These are phyloP conservation scores for Tanaodytes sp. DNA, from an alignment of 2,888 invertebrate genomes.

Conservation along the genomic window DNA sequence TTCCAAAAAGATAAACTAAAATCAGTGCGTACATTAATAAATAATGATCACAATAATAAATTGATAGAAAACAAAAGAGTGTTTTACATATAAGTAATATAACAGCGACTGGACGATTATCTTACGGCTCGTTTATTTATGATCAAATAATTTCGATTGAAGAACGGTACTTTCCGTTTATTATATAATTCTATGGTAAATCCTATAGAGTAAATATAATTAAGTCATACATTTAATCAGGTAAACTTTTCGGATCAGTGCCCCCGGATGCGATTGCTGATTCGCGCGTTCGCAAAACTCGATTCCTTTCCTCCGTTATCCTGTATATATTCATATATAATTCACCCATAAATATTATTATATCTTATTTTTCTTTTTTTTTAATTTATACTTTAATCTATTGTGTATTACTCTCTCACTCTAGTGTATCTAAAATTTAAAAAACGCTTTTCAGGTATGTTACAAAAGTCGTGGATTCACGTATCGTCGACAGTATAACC, in stretches of 20 bases:
- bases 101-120: conserved; percentile 40
- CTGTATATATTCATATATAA: conserved; percentile 14
- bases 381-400: conserved; percentile 53
- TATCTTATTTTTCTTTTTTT: conserved; percentile 53
- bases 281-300: conserved; percentile 53
- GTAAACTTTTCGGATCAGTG: conserved; percentile 71
- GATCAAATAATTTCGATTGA: conserved; percentile 65
- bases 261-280: conserved; percentile 62
- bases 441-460: conserved; percentile 61
- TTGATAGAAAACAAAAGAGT: too few species aligned
- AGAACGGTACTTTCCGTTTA: conserved; percentile 63
- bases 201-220: conserved; percentile 73
- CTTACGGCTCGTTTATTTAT: conserved; percentile 61
- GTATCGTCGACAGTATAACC: conserved; percentile 57
- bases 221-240: conserved; percentile 73
- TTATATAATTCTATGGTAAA: conserved; percentile 68
- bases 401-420: conserved; percentile 59
- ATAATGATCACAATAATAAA: too few species aligned
- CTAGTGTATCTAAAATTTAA: conserved; percentile 67
- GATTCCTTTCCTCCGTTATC: conserved; percentile 62
- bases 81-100: conserved; percentile 36
- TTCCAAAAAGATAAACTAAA: too few species aligned
- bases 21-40: too few species aligned
- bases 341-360: conserved; percentile 43
- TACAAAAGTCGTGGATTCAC: conserved; percentile 59